These are phyloP conservation scores for Valencia hispanica DNA, from an alignment of 2,797 vertebrate genomes.

Conservation along the genomic window DNA sequence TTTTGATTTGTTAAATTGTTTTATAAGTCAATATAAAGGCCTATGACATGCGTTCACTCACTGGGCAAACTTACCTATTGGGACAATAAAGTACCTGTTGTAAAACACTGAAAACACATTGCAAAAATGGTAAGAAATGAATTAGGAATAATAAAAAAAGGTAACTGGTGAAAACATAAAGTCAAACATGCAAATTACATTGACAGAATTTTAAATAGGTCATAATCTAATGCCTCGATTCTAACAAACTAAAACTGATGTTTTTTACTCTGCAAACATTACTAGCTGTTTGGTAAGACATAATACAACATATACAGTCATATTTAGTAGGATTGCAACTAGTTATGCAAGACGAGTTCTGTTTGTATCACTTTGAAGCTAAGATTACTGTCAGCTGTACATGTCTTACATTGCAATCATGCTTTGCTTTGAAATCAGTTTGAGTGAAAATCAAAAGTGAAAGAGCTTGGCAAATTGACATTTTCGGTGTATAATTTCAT, in stretches of 20 bases:
- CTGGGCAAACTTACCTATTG: too few relatives aligned
- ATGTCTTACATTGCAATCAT: background rate
- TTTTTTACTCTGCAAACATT: background rate
- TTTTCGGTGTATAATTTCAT: background rate
- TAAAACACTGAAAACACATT: background rate
- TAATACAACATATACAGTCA: background rate
- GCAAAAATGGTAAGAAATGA: background rate
- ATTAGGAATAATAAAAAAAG: background rate
- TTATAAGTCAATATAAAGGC: too few relatives aligned
- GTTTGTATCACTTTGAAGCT: background rate
- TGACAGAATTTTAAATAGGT: background rate
- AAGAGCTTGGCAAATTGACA: background rate
- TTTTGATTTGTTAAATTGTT: too few relatives aligned
- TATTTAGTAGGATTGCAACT: background rate
- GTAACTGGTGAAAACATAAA: background rate
- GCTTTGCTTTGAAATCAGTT: background rate
- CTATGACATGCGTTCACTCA: too few relatives aligned
- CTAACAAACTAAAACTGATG: background rate
- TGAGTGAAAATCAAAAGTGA: slow-evolving; percentile 1
- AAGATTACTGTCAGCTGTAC: background rate
- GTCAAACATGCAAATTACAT: background rate
- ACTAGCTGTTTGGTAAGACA: background rate
- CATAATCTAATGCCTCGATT: background rate
- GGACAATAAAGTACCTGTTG: too few relatives aligned
- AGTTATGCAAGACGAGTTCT: background rate